phyloP scores from a whole-genome alignment of 2,797 vertebrate genomes.

The Pyrocephalus nanus region DNA sequence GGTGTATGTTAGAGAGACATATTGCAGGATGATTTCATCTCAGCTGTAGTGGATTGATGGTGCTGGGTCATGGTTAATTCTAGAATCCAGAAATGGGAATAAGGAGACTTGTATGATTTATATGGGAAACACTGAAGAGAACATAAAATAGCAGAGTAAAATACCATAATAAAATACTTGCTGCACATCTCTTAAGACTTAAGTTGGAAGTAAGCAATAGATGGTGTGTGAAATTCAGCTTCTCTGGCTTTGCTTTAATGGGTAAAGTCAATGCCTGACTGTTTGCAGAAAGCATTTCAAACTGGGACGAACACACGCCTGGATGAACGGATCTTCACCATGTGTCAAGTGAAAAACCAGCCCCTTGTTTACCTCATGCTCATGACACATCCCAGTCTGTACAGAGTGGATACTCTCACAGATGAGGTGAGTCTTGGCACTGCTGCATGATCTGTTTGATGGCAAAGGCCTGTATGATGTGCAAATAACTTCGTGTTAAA shows the following conservation, averaged over 20 bases:
- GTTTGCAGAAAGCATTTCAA: conserved; percentile 90
- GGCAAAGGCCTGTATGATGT: neutral
- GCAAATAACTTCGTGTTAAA: neutral
- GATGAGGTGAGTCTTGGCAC: conserved; percentile 83
- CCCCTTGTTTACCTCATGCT: conserved; percentile 90
- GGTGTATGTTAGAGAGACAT: neutral
- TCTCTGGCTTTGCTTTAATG: neutral
- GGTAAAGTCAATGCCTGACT: neutral
- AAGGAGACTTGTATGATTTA: neutral
- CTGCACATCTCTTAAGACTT: neutral
- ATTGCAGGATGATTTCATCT: neutral
- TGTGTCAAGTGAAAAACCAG: conserved; percentile 96
- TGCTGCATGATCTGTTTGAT: neutral
- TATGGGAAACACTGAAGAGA: neutral
- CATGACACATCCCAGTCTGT: conserved; percentile 92
- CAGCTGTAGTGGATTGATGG: neutral
- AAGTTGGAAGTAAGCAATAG: neutral
- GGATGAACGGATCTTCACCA: conserved; percentile 92
- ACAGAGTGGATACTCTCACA: conserved; percentile 87
- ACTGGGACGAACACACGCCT: conserved; percentile 87
- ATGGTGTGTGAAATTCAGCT: neutral
- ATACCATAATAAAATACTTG: neutral
- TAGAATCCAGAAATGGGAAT: neutral
- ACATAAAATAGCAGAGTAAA: neutral
- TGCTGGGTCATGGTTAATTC: neutral